A percentile compares a stretch with the other conserved stretches of the same genome.
These are phyloP conservation scores for Drosophila recens DNA, from an alignment of 2,888 invertebrate genomes.

Conservation along the genomic window DNA sequence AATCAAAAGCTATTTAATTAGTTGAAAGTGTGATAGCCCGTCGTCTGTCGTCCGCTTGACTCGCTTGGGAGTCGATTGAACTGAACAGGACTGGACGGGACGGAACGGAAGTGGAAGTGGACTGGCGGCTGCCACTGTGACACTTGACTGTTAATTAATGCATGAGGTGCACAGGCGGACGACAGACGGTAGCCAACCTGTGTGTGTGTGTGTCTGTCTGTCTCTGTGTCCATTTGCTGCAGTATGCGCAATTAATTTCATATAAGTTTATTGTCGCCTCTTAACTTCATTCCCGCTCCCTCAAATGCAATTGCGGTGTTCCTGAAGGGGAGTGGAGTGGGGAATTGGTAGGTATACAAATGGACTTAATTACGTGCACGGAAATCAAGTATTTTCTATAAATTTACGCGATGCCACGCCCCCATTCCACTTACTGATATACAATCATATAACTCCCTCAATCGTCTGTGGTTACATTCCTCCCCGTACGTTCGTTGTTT, in stretches of 20 bases:
- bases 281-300: constrained; percentile 48
- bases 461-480: constrained; percentile 64
- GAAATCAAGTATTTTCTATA: constrained; percentile 80
- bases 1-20: constrained; percentile 81
- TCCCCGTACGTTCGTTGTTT: constrained; percentile 62
- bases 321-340: constrained; percentile 12
- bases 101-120: constrained; percentile 18
- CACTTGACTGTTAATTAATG: constrained; percentile 81
- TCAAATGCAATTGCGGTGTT: constrained; percentile 61
- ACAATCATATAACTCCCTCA: constrained; percentile 10
- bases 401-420: constrained; percentile 67
- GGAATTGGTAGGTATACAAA: constrained; percentile 59
- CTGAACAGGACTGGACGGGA: constrained; percentile 4
- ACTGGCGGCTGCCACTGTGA: constrained; percentile 43
- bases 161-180: constrained; percentile 67
- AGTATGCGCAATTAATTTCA: constrained; percentile 81
- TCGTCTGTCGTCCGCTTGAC: constrained; percentile 6
- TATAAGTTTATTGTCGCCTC: constrained; percentile 81
- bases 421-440: constrained; percentile 13
- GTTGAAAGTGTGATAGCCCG: constrained; percentile 74
- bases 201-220: constrained; percentile 23
- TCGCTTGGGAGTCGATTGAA: constrained; percentile 27
- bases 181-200: constrained; percentile 50
- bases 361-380: constrained; percentile 81
- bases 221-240: constrained; percentile 47